Conservation (phyloP, 2,113 vertebrate genomes). For the Delphinus delphis region DNA sequence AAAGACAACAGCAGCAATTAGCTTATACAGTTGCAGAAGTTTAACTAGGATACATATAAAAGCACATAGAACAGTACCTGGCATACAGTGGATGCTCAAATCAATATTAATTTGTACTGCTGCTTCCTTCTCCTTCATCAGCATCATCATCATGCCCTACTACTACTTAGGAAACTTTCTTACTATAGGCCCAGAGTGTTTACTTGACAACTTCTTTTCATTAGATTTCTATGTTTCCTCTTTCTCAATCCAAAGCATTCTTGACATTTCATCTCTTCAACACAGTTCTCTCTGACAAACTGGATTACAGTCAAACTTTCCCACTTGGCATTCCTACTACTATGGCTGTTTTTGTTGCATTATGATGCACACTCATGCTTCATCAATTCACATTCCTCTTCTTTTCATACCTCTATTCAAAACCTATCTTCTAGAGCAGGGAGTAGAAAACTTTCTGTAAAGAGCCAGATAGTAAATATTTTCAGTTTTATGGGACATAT, state of each 20-base stretch:
- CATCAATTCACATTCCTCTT: neutral
- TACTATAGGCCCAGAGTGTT: neutral
- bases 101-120: neutral
- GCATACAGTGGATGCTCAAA: neutral
- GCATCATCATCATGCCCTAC: neutral
- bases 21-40: neutral
- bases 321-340: neutral
- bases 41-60: neutral
- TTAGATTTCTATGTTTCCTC: neutral
- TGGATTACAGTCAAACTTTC: neutral
- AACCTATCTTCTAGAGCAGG: neutral
- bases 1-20: constrained; percentile 9
- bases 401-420: neutral
- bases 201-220: neutral
- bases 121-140: neutral
- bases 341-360: neutral
- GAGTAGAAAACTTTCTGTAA: neutral
- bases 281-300: neutral
- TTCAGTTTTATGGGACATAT: neutral
- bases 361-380: neutral
- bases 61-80: neutral
- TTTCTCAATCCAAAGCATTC: neutral
- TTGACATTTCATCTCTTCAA: neutral
- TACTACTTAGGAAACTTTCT: neutral
- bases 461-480: neutral